Base-by-base conservation (phyloP, 2,888 invertebrate genomes). In the Linnaemya tessellans region DNA sequence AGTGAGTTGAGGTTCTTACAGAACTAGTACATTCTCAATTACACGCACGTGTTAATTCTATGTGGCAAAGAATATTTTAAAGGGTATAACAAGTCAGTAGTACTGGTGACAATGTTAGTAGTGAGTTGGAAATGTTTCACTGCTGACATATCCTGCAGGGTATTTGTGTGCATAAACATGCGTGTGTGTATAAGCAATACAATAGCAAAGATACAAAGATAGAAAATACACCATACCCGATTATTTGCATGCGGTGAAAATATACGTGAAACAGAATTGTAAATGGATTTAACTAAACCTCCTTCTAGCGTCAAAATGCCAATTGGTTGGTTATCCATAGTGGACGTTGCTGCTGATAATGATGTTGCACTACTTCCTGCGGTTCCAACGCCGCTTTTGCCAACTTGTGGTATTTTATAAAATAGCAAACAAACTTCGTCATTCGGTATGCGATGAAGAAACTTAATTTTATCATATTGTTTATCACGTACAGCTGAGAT, bases 241-340 rank as follows among this genome's bases (percentile, higher is more conserved):
- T 89, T 89, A 75, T 90, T 90, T 83, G 90, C 90, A 88, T 92
- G 90, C 60, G 93, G 92, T 74, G 93, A 93, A 89, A 92, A 93
- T 82, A 93, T 91, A 89, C 93, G 91, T 87, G 93, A 92, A 89
- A 93, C 90, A 80, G 93, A 93, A 91, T 93, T 93, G 89, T 93
- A 93, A 91, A 93, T 93, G 89, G 93, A 93, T 91, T 93, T 93
- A 88, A 93, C 92, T 90, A 93, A 89, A 80, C 93, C 93, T 88
- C 93, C 93, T 89, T 93, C 92, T 67, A 93, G 90, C 84, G 93
- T 93, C 88, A 93, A 89, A 89, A 93, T 91, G 88, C 93, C 93
- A 89, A 93, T 89, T 81, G 90, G 91, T 81, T 91, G 90, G 80
- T 87, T 87, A 80, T 87, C 87, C 75, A 83, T 82, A 67, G 49